Evolutionary conservation across 1,140 invertebrate genomes (phyloP), one percentile per base, ranked within the genome.

Genomic region (Cecropterus lyciades): DNA sequence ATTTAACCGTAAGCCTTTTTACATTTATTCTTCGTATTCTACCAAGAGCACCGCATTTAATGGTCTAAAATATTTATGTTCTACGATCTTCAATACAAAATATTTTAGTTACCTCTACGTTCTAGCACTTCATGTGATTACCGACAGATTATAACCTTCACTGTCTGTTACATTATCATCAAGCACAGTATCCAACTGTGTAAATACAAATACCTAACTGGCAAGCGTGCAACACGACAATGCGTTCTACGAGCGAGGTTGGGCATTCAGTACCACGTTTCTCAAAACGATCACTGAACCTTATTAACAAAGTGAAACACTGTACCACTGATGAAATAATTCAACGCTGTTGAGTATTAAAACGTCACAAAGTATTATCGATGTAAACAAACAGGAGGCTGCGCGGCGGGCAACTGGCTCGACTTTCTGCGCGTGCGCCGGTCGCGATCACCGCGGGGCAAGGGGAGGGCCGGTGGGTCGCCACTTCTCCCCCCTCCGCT

Each of bases 331-430:
- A 43, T 60, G 42, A 60, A 48, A 20, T 66, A 65, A 64, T 37
- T 20, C 27, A 48, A 33, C 40, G 51, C 51, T 68, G 56, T 70
- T 51, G 14, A 59, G 63, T 64, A 37, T 59, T 40, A 67, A 52
- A 40, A 81, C 71, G 70, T 80, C 77, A 85, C 80, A 72, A 75
- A 77, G 45, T 72, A 75, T 75, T 73, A 74, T 75, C 75, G 66
- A 81, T 85, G 84, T 91, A 87, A 91, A 89, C 82, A 91, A 91
- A 85, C 81, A 77, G 79, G 83, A 91, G 88, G 86, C 85, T 88
- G 85, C 85, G 82, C 87, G 84, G 84, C 85, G 78, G 70, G 73
- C 84, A 83, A 88, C 87, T 89, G 88, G 85, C 79, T 86, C 65
- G 72, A 72, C 75, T 82, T 85, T 79, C 77, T 84, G 84, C 84